Percentiles rank a stretch among this genome's conserved stretches.
Evolutionary conservation across 2,888 invertebrate genomes (phyloP).

Genomic region (Hypolimnas misippus): DNA sequence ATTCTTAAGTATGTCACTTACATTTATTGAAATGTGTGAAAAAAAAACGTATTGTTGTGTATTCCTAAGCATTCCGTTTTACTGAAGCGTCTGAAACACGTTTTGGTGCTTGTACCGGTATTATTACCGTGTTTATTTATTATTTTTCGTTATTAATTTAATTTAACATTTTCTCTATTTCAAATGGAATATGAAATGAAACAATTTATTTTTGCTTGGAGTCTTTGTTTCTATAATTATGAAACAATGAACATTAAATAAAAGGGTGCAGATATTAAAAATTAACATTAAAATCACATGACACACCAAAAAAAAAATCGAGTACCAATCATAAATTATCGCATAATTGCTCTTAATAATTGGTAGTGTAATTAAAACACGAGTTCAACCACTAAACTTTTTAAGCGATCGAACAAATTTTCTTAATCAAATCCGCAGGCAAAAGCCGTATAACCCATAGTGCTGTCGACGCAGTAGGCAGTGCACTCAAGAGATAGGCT

Average conservation of each 20-base stretch:
- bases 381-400: background rate
- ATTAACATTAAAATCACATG: no score
- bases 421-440: slow-evolving; percentile 10
- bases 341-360: no score
- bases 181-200: no score
- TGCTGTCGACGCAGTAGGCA: slow-evolving; percentile 32
- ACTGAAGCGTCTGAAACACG: background rate
- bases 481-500: slow-evolving; percentile 41
- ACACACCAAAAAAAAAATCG: no score
- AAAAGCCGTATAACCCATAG: slow-evolving; percentile 28
- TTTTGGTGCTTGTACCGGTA: background rate
- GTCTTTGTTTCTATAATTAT: no score
- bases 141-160: no score
- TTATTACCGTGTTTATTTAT: no score
- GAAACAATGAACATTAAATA: no score
- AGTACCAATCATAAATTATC: no score
- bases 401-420: slow-evolving; percentile 5
- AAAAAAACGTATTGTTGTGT: background rate
- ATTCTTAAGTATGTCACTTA: slow-evolving; percentile 23
- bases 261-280: no score
- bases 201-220: no score
- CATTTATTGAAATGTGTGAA: slow-evolving; percentile 18
- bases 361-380: background rate
- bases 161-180: no score
- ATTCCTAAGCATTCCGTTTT: background rate